These are phyloP conservation scores for Galleria mellonella DNA, from an alignment of 1,140 invertebrate genomes.

Conservation along the genomic window DNA sequence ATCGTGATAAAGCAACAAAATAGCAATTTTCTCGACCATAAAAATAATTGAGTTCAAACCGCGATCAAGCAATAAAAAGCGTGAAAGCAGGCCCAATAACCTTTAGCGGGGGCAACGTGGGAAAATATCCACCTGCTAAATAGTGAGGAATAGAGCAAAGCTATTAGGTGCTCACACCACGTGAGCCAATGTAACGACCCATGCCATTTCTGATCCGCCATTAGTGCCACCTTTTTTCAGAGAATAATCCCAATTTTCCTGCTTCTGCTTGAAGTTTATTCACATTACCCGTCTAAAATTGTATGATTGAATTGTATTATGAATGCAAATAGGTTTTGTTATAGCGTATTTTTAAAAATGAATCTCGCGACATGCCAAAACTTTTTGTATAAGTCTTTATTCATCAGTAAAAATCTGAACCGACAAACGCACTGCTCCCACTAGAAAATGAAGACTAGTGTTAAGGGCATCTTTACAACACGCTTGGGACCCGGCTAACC, in stretches of 20 bases:
- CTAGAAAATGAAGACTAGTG: constrained; percentile 68
- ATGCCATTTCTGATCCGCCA: constrained; percentile 35
- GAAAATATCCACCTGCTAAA: constrained; percentile 53
- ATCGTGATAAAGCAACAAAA: constrained; percentile 71
- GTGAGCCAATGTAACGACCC: constrained; percentile 49
- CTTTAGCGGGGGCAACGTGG: constrained; percentile 59
- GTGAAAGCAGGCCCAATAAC: constrained; percentile 68
- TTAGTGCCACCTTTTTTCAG: constrained; percentile 21
- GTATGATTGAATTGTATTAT: no score
- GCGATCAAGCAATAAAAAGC: constrained; percentile 70
- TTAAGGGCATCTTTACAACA: constrained; percentile 69
- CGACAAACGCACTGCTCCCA: constrained; percentile 39
- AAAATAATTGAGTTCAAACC: constrained; percentile 74
- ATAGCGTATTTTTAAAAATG: no score
- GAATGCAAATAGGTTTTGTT: no score
- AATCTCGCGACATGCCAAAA: no score
- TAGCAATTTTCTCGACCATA: constrained; percentile 70
- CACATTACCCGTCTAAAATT: no score
- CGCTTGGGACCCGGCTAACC: constrained; percentile 57
- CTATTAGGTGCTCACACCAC: constrained; percentile 50
- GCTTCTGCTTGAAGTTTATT: no score
- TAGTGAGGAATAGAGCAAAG: constrained; percentile 57
- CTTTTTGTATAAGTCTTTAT: no score
- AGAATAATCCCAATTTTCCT: background rate
- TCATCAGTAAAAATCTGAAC: constrained; percentile 15